Evolutionary conservation across 2,113 vertebrate species (phyloP).

Genomic region (Cyphomyrus discorhynchus): DNA sequence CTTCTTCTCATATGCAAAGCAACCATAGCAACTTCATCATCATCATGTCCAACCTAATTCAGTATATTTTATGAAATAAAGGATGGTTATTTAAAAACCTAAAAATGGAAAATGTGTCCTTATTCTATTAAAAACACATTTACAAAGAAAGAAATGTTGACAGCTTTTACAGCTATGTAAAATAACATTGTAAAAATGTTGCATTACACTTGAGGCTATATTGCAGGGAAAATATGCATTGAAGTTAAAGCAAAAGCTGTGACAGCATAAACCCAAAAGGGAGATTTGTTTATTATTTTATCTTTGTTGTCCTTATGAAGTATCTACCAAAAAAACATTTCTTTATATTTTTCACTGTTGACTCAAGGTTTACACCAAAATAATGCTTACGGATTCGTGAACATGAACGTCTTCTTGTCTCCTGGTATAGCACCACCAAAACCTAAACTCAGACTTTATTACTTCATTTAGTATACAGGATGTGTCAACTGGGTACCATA

Average conservation of each 20-base stretch:
- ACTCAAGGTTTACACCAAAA: background rate
- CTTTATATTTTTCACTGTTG: background rate
- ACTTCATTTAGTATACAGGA: background rate
- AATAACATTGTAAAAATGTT: background rate
- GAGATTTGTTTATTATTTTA: background rate
- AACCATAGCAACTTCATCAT: background rate
- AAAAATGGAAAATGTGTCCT: background rate
- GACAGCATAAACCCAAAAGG: background rate
- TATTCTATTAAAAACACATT: background rate
- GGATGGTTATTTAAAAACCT: background rate
- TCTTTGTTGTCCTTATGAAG: background rate
- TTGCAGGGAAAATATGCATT: background rate
- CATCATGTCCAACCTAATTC: background rate
- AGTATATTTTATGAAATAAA: background rate
- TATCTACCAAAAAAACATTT: background rate
- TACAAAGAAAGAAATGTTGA: background rate
- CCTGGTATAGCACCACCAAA: background rate
- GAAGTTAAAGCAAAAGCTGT: background rate
- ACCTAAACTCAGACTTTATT: background rate
- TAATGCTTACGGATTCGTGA: background rate
- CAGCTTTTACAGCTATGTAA: background rate
- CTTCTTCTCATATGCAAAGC: background rate
- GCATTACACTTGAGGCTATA: background rate
- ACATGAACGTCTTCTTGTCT: background rate
- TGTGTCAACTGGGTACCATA: background rate